These are phyloP conservation scores for Acestrorhynchus altus DNA, from an alignment of 2,797 vertebrate species.

Conservation along the genomic window DNA sequence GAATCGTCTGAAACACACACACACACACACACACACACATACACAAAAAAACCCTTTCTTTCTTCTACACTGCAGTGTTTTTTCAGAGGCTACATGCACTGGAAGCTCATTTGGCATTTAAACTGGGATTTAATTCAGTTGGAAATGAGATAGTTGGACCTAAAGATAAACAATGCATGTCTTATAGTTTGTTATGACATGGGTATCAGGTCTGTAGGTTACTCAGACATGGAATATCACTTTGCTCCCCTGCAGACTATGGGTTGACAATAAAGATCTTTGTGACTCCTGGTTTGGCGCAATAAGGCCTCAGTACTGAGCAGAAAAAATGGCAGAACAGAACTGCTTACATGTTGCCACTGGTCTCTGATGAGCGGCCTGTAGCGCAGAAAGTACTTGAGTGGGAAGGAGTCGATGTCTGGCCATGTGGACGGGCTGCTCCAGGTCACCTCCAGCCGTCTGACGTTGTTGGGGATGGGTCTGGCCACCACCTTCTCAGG, in stretches of 20 bases:
- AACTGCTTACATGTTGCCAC: constrained; percentile 91
- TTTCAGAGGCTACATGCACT: too few relatives aligned
- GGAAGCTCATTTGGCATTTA: too few relatives aligned
- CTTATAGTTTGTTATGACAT: too few relatives aligned
- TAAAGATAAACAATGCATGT: too few relatives aligned
- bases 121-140: too few relatives aligned
- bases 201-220: too few relatives aligned
- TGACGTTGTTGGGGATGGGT: constrained; percentile 85
- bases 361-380: constrained; percentile 94
- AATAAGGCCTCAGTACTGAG: neutral
- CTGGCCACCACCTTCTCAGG: constrained; percentile 92
- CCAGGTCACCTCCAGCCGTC: constrained; percentile 92
- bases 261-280: neutral
- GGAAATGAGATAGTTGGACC: too few relatives aligned
- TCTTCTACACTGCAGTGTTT: too few relatives aligned
- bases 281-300: neutral
- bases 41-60: too few relatives aligned
- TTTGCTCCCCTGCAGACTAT: neutral
- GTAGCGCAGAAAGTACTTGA: constrained; percentile 97
- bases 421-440: constrained; percentile 94
- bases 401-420: constrained; percentile 91
- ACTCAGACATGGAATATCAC: neutral
- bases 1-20: too few relatives aligned
- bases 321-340: neutral
- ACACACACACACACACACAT: too few relatives aligned